Conservation (phyloP, 2,113 vertebrate species). For the Nymphicus hollandicus region DNA sequence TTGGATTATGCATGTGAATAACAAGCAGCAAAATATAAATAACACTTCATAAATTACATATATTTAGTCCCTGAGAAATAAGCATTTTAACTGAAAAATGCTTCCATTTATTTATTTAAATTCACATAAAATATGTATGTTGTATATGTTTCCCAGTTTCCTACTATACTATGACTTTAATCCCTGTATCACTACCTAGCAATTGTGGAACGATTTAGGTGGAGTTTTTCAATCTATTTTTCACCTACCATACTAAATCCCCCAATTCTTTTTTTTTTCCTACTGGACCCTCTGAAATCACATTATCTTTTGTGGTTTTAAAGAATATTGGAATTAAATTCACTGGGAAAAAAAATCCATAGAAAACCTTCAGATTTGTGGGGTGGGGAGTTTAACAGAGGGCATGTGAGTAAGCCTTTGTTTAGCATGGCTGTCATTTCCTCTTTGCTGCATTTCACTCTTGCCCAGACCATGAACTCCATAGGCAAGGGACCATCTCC, state of each 20-base stretch:
- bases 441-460: constrained; percentile 14
- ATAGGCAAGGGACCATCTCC: background rate
- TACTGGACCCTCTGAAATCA: background rate
- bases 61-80: background rate
- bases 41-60: constrained; percentile 8
- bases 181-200: background rate
- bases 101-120: background rate
- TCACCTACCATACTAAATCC: background rate
- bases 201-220: background rate
- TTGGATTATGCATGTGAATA: background rate
- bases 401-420: background rate
- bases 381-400: background rate
- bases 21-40: background rate
- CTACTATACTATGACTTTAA: background rate
- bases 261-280: background rate
- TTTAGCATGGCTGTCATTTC: constrained; percentile 9
- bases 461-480: background rate
- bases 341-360: background rate
- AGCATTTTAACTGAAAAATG: background rate
- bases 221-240: background rate
- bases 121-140: background rate
- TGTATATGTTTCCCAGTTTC: background rate
- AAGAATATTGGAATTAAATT: background rate
- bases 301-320: background rate
- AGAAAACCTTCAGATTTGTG: background rate